Conservation (phyloP, 1,140 invertebrate genomes). For the Cotesia typhae region DNA sequence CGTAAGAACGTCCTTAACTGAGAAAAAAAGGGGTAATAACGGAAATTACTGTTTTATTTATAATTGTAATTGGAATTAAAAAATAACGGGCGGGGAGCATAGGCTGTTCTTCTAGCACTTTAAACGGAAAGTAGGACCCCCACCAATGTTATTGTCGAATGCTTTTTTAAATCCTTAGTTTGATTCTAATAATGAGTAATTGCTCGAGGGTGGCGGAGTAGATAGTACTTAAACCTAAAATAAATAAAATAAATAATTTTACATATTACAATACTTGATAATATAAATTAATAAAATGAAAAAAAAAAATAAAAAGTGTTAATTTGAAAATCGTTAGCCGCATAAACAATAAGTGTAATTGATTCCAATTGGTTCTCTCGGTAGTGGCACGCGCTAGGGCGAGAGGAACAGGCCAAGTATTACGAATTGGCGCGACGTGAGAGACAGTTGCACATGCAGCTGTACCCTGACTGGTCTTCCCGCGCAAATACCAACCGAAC, state of each 20-base stretch:
- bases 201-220: conserved; percentile 61
- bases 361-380: conserved; percentile 55
- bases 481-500: conserved; percentile 96
- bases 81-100: conserved; percentile 56
- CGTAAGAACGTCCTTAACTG: too few relatives aligned
- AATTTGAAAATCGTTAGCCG: too few relatives aligned
- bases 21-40: too few relatives aligned
- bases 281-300: neutral
- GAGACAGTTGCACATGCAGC: conserved; percentile 97
- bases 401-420: conserved; percentile 99
- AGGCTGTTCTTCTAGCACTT: conserved; percentile 70
- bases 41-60: conserved; percentile 26
- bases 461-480: conserved; percentile 99
- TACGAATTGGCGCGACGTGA: conserved; percentile 98
- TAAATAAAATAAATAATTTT: neutral
- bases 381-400: conserved; percentile 98
- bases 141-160: conserved; percentile 62
- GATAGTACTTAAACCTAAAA: conserved; percentile 34
- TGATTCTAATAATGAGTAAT: conserved; percentile 42
- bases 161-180: conserved; percentile 41
- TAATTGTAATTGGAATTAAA: conserved; percentile 26
- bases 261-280: neutral
- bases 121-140: conserved; percentile 67
- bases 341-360: conserved; percentile 55
- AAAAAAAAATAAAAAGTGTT: neutral